phyloP scores from a whole-genome alignment of 2,797 vertebrate genomes.

The Echiichthys vipera region DNA sequence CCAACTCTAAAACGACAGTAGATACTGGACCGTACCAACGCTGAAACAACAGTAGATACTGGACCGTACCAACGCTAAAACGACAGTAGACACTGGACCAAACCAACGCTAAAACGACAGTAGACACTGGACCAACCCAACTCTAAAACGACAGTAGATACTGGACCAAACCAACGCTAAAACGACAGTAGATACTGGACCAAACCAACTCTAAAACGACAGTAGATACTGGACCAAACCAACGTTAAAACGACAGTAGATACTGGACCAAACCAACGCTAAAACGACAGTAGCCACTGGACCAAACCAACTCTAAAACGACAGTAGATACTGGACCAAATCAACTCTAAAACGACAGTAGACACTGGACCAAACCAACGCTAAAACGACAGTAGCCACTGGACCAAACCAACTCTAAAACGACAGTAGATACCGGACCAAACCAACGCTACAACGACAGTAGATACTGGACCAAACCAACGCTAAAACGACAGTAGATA shows the following conservation, averaged over 20 bases:
- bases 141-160: too few species aligned
- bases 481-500: neutral
- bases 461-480: neutral
- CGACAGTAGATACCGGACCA: neutral
- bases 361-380: neutral
- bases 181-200: neutral
- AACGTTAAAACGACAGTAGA: neutral
- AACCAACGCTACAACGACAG: neutral
- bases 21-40: neutral
- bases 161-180: neutral
- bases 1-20: neutral
- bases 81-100: neutral
- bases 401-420: neutral
- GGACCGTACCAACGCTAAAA: neutral
- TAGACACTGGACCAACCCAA: too few species aligned
- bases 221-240: neutral
- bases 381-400: fast-evolving
- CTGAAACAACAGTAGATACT: neutral
- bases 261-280: neutral
- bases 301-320: neutral
- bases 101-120: too few species aligned
- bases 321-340: neutral
- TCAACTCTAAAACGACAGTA: neutral
- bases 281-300: neutral
- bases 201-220: too few species aligned